phyloP scores from a whole-genome alignment of 1,140 invertebrate species.

The Drosophila littoralis region DNA sequence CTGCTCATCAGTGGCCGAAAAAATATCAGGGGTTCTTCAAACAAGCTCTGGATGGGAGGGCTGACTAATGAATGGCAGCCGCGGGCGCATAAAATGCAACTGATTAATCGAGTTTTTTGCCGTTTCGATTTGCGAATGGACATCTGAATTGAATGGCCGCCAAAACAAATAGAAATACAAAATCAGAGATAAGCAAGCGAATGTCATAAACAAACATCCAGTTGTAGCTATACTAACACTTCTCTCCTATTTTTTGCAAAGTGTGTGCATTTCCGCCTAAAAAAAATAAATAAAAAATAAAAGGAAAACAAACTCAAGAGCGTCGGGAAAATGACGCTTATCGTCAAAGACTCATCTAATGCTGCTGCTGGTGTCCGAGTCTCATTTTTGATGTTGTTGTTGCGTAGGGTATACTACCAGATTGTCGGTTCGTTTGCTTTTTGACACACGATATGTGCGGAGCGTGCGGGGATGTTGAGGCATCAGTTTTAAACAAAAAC shows the following conservation, averaged over 20 bases:
- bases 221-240: constrained; percentile 11
- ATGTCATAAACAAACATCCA: constrained; percentile 49
- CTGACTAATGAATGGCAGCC: constrained; percentile 52
- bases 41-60: constrained; percentile 25
- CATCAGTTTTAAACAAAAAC: constrained; percentile 54
- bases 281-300: constrained; percentile 7
- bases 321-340: constrained; percentile 20
- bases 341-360: constrained; percentile 37
- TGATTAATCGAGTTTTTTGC: constrained; percentile 13
- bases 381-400: neutral
- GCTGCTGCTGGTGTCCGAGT: neutral
- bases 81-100: neutral
- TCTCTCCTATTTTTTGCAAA: constrained; percentile 27
- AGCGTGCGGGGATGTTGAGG: constrained; percentile 11
- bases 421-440: constrained; percentile 36
- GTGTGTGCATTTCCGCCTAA: constrained; percentile 25
- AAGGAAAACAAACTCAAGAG: constrained; percentile 5
- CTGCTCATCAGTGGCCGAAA: constrained; percentile 27
- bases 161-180: constrained; percentile 54
- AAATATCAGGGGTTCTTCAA: constrained; percentile 16
- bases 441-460: constrained; percentile 60
- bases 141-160: constrained; percentile 21
- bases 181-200: constrained; percentile 47
- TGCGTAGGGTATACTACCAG: neutral
- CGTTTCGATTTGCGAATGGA: neutral